A percentile compares a stretch with the other conserved stretches of the same genome.
Evolutionary conservation across 2,888 invertebrate genomes (phyloP).

Genomic region (Hydraecia micacea): DNA sequence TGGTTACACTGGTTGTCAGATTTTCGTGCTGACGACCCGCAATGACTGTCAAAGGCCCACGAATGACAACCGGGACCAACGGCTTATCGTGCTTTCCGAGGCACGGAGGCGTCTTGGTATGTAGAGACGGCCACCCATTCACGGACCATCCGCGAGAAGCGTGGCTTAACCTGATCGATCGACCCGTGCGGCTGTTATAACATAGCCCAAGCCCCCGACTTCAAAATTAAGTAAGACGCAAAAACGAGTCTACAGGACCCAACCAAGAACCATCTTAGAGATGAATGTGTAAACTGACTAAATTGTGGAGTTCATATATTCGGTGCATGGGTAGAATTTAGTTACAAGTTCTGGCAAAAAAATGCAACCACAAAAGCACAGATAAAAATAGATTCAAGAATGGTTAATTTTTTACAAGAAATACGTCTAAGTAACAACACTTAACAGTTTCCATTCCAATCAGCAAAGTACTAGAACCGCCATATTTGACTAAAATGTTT

Average conservation of each 20-base stretch:
- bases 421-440: background rate
- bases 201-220: background rate
- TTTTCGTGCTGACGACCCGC: too few relatives aligned
- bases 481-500: background rate
- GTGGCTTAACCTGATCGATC: too few relatives aligned
- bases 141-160: too few relatives aligned
- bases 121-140: too few relatives aligned
- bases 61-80: too few relatives aligned
- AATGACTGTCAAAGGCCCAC: too few relatives aligned
- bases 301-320: background rate
- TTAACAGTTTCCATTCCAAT: background rate
- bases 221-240: background rate
- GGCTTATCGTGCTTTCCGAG: too few relatives aligned
- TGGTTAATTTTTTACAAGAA: background rate
- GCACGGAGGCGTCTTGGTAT: too few relatives aligned
- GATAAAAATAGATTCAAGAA: background rate
- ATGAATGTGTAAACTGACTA: background rate
- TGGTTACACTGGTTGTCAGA: too few relatives aligned
- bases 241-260: background rate
- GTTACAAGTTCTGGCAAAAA: background rate
- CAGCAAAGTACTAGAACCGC: background rate
- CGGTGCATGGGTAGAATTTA: background rate
- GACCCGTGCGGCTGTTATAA: too few relatives aligned
- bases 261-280: background rate
- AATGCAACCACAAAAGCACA: too few relatives aligned